Evolutionary conservation across 2,113 vertebrate species (phyloP).

Genomic region (Nothocercus julius): DNA sequence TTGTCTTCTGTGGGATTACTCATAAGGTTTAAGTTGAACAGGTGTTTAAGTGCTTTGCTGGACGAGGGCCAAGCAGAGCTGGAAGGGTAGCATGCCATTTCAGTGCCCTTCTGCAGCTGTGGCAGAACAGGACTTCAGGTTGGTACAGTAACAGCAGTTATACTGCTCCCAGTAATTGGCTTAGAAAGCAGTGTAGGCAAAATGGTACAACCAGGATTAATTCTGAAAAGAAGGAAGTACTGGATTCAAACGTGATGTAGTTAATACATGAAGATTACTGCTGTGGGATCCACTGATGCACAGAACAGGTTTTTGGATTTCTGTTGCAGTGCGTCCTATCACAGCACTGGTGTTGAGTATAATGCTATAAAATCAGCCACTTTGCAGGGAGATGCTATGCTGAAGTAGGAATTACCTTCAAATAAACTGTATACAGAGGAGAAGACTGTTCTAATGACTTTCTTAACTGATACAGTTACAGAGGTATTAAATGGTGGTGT

Average conservation of each 20-base stretch:
- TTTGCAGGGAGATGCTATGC: background rate
- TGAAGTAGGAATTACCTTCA: background rate
- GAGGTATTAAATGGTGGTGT: background rate
- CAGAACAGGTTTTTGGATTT: background rate
- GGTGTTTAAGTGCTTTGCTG: conserved; percentile 55
- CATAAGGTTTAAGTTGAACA: conserved; percentile 32
- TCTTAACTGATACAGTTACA: background rate
- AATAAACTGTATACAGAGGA: background rate
- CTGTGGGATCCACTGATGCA: background rate
- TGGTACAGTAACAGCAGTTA: background rate
- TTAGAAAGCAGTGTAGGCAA: background rate
- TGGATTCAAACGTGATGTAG: background rate
- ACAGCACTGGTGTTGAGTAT: background rate
- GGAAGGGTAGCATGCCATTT: background rate
- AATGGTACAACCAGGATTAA: background rate
- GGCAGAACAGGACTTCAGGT: background rate
- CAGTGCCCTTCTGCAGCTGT: conserved; percentile 14
- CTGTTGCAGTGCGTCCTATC: background rate
- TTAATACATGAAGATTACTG: background rate
- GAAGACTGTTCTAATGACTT: background rate
- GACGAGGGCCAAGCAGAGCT: background rate
- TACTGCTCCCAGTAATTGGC: background rate
- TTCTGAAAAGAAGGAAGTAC: background rate
- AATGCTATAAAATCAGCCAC: background rate
- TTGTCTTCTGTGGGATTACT: conserved; percentile 49